Evolutionary conservation across 2,797 vertebrate genomes (phyloP).

Genomic region (Poecile montanus): DNA sequence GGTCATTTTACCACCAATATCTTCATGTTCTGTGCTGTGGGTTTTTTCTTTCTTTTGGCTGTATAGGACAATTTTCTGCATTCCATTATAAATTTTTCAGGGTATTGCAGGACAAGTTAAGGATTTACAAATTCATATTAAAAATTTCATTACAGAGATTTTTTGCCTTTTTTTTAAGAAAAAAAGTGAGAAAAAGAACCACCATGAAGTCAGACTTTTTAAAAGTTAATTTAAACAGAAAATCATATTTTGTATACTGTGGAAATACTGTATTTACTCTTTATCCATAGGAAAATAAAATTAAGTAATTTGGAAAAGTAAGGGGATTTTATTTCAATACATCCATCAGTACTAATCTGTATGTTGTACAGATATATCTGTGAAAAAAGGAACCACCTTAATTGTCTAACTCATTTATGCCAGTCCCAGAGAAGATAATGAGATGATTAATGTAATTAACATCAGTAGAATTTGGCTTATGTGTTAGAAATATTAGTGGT

Average conservation of each 20-base stretch:
- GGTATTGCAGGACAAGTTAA: not conserved
- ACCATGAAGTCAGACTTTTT: not conserved
- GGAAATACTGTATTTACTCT: not conserved
- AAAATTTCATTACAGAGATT: not conserved
- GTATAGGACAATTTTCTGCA: not conserved
- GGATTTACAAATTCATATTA: not conserved
- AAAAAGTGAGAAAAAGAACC: not conserved
- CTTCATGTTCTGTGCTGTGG: not conserved
- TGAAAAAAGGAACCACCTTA: not conserved
- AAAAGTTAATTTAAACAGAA: not conserved
- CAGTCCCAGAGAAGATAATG: slow-evolving; percentile 4
- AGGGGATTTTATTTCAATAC: not conserved
- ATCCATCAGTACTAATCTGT: not conserved
- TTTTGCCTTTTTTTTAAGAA: not conserved
- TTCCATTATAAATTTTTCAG: not conserved
- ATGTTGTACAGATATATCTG: not conserved
- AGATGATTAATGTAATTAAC: slow-evolving; percentile 19
- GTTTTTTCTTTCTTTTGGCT: not conserved
- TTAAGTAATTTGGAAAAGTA: not conserved
- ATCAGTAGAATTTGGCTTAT: not conserved
- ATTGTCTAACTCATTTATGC: slow-evolving; percentile 1
- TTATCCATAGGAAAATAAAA: not conserved
- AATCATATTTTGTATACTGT: not conserved
- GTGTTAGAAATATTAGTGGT: slow-evolving; percentile 1
- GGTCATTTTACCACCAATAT: not conserved